Evolutionary conservation across 2,888 invertebrate species (phyloP).

Genomic region (Leptopterna dolabrata): DNA sequence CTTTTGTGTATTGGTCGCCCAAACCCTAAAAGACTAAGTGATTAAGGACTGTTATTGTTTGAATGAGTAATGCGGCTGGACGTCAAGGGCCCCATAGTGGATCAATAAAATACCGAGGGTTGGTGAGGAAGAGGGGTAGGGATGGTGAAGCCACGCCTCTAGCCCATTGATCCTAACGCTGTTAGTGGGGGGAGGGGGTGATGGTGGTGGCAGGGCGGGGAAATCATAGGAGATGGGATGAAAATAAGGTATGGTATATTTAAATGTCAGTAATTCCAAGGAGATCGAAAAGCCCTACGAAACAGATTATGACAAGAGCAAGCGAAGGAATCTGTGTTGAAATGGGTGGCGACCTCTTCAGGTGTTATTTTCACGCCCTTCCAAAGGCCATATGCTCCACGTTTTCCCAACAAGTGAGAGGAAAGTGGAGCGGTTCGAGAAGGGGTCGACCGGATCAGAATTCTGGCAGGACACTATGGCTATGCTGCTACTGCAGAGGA

Average conservation of each 20-base stretch:
- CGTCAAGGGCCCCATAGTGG: conserved; percentile 40
- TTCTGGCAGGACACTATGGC: neutral
- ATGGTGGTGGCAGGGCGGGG: neutral
- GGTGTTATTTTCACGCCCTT: neutral
- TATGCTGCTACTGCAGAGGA: neutral
- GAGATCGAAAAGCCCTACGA: neutral
- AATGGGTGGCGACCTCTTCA: neutral
- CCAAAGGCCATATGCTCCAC: neutral
- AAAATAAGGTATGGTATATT: neutral
- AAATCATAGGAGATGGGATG: neutral
- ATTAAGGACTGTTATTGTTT: conserved; percentile 51
- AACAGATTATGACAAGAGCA: neutral
- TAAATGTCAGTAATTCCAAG: neutral
- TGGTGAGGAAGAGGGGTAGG: neutral
- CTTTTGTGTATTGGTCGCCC: conserved; percentile 10
- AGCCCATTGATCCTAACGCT: conserved; percentile 46
- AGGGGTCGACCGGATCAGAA: neutral
- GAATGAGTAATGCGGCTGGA: conserved; percentile 52
- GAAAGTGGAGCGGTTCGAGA: neutral
- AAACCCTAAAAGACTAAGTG: conserved; percentile 19
- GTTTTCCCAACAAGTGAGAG: neutral
- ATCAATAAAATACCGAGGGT: conserved; percentile 43
- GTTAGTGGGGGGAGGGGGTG: too few species aligned
- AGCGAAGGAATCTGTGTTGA: neutral
- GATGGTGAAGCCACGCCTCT: conserved; percentile 30